Percentiles rank a stretch among this genome's conserved stretches.
These are phyloP conservation scores for Muschampia plurimacula DNA, from an alignment of 2,888 invertebrate species.

Conservation along the genomic window DNA sequence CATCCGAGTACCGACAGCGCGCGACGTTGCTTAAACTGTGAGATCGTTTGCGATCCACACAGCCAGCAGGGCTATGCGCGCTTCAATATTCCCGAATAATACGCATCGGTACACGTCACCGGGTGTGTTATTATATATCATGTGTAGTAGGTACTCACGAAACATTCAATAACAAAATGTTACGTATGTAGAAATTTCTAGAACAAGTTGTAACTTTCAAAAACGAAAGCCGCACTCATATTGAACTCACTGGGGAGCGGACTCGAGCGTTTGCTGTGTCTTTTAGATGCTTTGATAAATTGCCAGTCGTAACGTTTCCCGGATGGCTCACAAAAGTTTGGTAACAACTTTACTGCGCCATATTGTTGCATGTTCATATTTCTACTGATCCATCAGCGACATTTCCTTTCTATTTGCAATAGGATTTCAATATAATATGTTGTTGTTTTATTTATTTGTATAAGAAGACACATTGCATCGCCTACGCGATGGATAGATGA, in stretches of 20 bases:
- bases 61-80: no score
- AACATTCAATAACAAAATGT: no score
- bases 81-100: no score
- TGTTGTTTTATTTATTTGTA: no score
- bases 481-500: no score
- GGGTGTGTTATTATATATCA: no score
- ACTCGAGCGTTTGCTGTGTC: background rate
- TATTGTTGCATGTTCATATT: background rate
- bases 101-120: no score
- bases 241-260: background rate
- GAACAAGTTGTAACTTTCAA: constrained; percentile 20
- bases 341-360: background rate
- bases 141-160: no score
- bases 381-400: background rate
- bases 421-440: background rate
- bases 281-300: constrained; percentile 6
- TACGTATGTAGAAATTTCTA: background rate
- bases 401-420: background rate
- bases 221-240: constrained; percentile 10
- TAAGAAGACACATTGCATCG: no score
- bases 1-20: no score
- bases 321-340: background rate
- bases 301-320: constrained; percentile 6
- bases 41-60: no score
- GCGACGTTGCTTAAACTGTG: no score